Base-by-base conservation (phyloP, 1,140 invertebrate species). In the Apolygus lucorum region DNA sequence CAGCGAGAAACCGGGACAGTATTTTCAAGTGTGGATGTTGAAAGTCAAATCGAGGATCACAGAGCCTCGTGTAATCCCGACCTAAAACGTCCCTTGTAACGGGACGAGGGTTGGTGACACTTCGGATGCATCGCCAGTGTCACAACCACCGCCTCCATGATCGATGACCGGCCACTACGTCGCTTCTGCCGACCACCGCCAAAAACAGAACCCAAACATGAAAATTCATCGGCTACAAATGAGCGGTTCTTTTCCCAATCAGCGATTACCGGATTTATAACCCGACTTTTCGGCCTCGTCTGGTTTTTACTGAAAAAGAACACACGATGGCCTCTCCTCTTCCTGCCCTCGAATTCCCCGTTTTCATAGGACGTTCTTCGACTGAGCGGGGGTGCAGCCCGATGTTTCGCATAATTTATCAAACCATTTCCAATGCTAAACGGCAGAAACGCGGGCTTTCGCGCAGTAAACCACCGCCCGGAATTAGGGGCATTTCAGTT, bases 381-480 rank as follows among this genome's bases (percentile, higher is more conserved):
- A n/a, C n/a, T 25, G 22, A 27, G 24, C 17, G 27, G 1, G 17
- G 27, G 27, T 25, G 21, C 22, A 27, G 17, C 17, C 27, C 62
- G 34, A 42, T 42, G 34, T 42, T 42, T 42, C 62, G 62, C 62
- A 63, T 63, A 63, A 63, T 63, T 63, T 27, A 63, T 63, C 62
- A 63, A 63, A 63, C 22, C 62, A 63, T 63, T 63, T 63, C 62
- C 62, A 63, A 25, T 63, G 62, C 62, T 63, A 63, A 63, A 63
- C 62, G 62, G 17, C 22, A 1, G 21, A 2, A 27, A 42, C 34
- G 34, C 4, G 34, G 34, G 34, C 4, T n/a, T n/a, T n/a, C n/a
- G n/a, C n/a, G n/a, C 4, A 17, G 34, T 4, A 42, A 42, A 42
- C 34, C 17, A 17, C 34, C n/a, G n/a, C 4, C 34, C 2, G 62